phyloP scores from a whole-genome alignment of 1,140 invertebrate species.

The Cydia strobilella region DNA sequence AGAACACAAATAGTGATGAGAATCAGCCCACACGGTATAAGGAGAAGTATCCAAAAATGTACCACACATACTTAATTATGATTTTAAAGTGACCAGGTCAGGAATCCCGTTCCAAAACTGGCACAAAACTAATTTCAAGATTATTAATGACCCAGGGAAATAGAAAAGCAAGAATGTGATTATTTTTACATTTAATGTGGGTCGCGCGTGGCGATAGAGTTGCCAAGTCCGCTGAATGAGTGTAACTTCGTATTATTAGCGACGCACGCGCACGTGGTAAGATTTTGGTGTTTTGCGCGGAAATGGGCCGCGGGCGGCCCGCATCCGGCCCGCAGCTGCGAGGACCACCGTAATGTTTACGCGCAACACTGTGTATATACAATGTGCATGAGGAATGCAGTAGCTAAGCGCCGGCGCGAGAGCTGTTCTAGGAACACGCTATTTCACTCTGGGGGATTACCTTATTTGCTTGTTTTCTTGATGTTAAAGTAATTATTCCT shows the following conservation, averaged over 20 bases:
- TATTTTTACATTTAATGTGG: slow-evolving; percentile 29
- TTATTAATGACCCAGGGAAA: slow-evolving; percentile 24
- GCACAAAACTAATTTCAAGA: neutral
- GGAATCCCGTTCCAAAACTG: slow-evolving; percentile 2
- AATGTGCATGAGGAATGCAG: neutral
- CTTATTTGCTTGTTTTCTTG: neutral
- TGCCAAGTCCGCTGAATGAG: slow-evolving; percentile 26
- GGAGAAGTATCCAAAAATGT: too few relatives aligned
- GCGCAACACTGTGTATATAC: slow-evolving; percentile 1
- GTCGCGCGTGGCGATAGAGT: slow-evolving; percentile 19
- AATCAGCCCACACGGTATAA: too few relatives aligned
- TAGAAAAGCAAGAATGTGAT: slow-evolving; percentile 5
- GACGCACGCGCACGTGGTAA: slow-evolving; percentile 23
- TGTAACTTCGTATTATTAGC: slow-evolving; percentile 28
- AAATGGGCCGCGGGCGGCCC: slow-evolving; percentile 27
- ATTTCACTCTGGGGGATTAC: neutral
- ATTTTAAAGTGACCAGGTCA: neutral
- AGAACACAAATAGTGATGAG: too few relatives aligned
- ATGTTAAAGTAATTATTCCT: neutral
- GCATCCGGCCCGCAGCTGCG: slow-evolving; percentile 35
- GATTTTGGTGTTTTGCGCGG: slow-evolving; percentile 30
- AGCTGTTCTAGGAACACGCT: neutral
- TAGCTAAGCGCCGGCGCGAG: slow-evolving; percentile 3
- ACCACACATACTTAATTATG: too few relatives aligned
- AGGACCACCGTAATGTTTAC: slow-evolving; percentile 22